Conservation (phyloP, 2,113 vertebrate genomes). For the Euleptes europaea region DNA sequence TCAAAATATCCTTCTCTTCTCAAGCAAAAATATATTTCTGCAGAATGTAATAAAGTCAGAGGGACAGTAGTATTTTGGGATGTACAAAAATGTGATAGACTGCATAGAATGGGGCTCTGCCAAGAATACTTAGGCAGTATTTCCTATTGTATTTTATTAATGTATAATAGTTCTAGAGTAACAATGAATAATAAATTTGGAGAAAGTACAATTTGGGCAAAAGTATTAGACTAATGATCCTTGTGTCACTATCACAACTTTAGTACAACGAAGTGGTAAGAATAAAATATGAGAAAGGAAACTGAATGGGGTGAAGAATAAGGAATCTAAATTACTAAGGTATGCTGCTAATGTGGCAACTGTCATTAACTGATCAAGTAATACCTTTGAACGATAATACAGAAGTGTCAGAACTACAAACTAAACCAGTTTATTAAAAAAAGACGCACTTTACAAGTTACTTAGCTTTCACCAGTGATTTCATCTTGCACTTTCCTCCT, state of each 20-base stretch:
- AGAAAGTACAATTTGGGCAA: not conserved
- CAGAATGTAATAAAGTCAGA: not conserved
- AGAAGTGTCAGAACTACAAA: not conserved
- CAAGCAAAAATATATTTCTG: not conserved
- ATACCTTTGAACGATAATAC: not conserved
- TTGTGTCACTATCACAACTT: not conserved
- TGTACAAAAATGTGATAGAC: not conserved
- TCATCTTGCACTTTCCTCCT: conserved; percentile 19
- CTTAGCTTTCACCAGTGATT: not conserved
- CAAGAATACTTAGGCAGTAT: not conserved
- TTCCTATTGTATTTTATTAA: not conserved
- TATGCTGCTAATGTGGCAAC: not conserved
- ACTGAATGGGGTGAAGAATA: not conserved
- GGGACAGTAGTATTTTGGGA: not conserved
- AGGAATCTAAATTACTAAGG: not conserved
- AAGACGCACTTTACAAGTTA: conserved; percentile 10
- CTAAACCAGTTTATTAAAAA: not conserved
- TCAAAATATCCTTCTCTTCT: too few relatives aligned
- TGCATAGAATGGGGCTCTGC: not conserved
- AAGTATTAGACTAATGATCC: too few relatives aligned
- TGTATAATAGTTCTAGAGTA: not conserved
- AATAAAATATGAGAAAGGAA: not conserved
- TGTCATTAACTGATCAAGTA: not conserved
- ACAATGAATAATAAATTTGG: not conserved
- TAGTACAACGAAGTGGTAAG: not conserved